A percentile compares a stretch with the other conserved stretches of the same genome.
Evolutionary conservation across 1,140 invertebrate genomes (phyloP).

Genomic region (Hydropsyche tenuis): DNA sequence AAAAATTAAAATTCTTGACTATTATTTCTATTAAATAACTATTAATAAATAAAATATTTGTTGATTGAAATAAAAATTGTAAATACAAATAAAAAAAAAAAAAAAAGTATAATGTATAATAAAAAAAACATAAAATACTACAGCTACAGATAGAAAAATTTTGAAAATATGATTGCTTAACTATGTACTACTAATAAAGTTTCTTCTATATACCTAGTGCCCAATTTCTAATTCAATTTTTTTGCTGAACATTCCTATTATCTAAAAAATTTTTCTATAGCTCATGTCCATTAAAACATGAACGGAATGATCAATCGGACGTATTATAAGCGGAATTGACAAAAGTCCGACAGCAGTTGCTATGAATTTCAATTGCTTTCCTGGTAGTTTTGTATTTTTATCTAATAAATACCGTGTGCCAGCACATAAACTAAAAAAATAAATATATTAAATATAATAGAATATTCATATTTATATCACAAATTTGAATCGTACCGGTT

Average conservation of each 20-base stretch:
- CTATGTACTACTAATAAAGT: no score
- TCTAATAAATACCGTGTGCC: constrained; percentile 65
- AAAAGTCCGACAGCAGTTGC: constrained; percentile 80
- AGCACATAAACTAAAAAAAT: constrained; percentile 71
- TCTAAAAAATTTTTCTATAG: constrained; percentile 54
- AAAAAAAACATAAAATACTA: no score
- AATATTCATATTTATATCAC: not conserved
- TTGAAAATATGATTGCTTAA: no score
- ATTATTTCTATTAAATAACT: no score
- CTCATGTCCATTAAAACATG: constrained; percentile 82
- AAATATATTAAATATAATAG: constrained; percentile 13
- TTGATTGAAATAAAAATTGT: no score
- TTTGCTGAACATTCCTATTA: not conserved
- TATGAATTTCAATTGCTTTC: constrained; percentile 67
- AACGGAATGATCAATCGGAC: constrained; percentile 86
- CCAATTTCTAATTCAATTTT: no score
- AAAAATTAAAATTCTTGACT: no score
- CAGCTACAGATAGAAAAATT: no score
- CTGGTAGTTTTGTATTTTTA: constrained; percentile 60
- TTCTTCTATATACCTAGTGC: no score
- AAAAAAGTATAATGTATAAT: no score
- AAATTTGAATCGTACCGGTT: constrained; percentile 66
- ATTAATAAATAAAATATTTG: no score
- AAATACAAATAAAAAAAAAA: no score
- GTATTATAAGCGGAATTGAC: constrained; percentile 91